Base-by-base conservation (phyloP, 2,797 vertebrate genomes). In the Urophycis tenuis region DNA sequence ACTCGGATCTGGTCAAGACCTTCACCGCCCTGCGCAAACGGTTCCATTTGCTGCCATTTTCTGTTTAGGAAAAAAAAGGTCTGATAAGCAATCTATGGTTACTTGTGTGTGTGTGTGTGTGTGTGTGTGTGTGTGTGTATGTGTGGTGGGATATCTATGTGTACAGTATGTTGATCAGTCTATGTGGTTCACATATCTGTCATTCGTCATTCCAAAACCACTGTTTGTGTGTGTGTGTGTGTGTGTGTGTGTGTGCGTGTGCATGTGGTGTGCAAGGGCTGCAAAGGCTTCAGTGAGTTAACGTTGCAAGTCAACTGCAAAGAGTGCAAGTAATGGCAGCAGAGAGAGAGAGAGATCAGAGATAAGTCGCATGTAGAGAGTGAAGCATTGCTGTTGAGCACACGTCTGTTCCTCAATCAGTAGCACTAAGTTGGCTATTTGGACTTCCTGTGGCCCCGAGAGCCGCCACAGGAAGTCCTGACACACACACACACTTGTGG, bases 11-110 rank as follows among this genome's bases (percentile, higher is more conserved):
- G 22, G 80, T 89, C 19, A 88, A 71, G 36, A 49, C 85, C 86
- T 89, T 94, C 81, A 80, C 94, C 74, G 94, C 89, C 86, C 89
- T 95, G 76, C 87, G 92, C 89, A 95, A 92, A 0, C 94, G 82
- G 73, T 91, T 92, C 86, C 94, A 95, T 87, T 91, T 96, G 85
- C 87, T 92, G 85, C 91, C 93, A 69, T 81, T 90, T 72, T 95
- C 95, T 95, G 82, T 32, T n/a, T 31, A 29, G 60, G 72, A 83
- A 81, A 82, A 6, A 22, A 82, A 83, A 30, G 77, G 85, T 82
- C 64, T 81, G 83, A 85, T 53, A 83, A 78, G 35, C 72, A 19
- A 78, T 70, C 41, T 5, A 36, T 71, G 72, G 53, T 70, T 22
- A 5, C 17, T 71, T 71, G n/a, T n/a, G n/a, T n/a, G n/a, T n/a